phyloP scores from a whole-genome alignment of 92 coral and sea anemone species.

The Epizoanthus ramosus region DNA sequence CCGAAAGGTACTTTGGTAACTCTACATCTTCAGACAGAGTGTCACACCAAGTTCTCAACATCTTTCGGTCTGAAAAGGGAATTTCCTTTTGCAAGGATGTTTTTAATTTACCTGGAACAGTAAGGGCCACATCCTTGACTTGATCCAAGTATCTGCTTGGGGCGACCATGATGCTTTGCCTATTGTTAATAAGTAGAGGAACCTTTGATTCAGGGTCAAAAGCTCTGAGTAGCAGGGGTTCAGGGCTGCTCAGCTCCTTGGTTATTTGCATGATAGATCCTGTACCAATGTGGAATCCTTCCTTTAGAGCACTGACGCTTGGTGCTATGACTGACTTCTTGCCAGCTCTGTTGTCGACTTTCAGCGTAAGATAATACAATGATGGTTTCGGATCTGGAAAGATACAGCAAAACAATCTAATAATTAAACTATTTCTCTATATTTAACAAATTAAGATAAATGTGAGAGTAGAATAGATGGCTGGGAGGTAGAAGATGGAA shows the following conservation, averaged over 20 bases:
- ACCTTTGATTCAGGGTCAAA: constrained; percentile 70
- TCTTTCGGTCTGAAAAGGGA: background rate
- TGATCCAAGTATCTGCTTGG: constrained; percentile 61
- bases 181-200: constrained; percentile 80
- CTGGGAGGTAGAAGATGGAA: no score
- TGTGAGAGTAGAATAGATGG: no score
- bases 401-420: background rate
- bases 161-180: constrained; percentile 66
- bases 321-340: constrained; percentile 86
- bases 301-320: constrained; percentile 68
- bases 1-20: no score
- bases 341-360: constrained; percentile 89
- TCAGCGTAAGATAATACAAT: constrained; percentile 81
- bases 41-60: background rate
- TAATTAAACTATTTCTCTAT: background rate
- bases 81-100: background rate
- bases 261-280: constrained; percentile 91
- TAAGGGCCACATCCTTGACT: constrained; percentile 63
- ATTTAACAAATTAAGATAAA: background rate
- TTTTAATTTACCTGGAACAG: constrained; percentile 69
- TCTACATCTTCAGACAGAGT: background rate
- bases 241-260: constrained; percentile 74
- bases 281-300: constrained; percentile 85
- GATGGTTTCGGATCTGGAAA: constrained; percentile 55
- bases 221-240: constrained; percentile 77